Evolutionary conservation across 2,113 vertebrate genomes (phyloP), one percentile per base, ranked within the genome.

Genomic region (Crypturellus undulatus): DNA sequence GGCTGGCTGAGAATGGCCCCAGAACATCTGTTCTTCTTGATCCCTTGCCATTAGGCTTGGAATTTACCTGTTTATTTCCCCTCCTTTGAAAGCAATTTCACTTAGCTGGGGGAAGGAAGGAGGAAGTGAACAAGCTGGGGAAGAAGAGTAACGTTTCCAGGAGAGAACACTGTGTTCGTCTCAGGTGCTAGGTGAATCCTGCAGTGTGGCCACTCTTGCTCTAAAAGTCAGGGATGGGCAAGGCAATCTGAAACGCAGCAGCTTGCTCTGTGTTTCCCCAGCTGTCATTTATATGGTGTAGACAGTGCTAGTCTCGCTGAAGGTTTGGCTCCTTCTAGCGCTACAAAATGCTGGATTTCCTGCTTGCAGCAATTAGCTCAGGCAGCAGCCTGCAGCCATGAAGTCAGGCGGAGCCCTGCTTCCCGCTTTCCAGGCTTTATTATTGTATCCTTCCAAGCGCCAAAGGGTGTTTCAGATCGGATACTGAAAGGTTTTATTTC

Each of bases 91-190:
- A 45, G 30, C 18, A 65, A 70, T 82, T 12, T 20, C 0, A 3
- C 26, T 58, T 42, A 16, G 21, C 28, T 32, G 12, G 6, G 34
- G 18, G 17, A 34, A 42, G 28, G 25, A 6, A 40, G 30, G 9
- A 30, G 12, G 2, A 75, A 87, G 32, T 51, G 24, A 22, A 28
- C 24, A 84, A 60, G 51, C 25, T 45, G n/a, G 47, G 65, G 54
- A 71, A 52, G 30, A 3, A 30, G 43, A 54, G 28, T 24, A n/a
- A 60, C 11, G 40, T 13, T 30, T 81, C 69, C 73, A 59, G n/a
- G 3, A 59, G 62, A 70, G n/a, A 21, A 3, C 0, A 0, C 60
- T 71, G 6, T 5, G 16, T 6, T 18, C n/a, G 7, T 63, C 42
- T 56, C 84, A 60, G 1, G 4, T 5, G n/a, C 15, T 79, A 70